phyloP scores from a whole-genome alignment of 2,797 vertebrate genomes.

The Acanthopagrus latus region DNA sequence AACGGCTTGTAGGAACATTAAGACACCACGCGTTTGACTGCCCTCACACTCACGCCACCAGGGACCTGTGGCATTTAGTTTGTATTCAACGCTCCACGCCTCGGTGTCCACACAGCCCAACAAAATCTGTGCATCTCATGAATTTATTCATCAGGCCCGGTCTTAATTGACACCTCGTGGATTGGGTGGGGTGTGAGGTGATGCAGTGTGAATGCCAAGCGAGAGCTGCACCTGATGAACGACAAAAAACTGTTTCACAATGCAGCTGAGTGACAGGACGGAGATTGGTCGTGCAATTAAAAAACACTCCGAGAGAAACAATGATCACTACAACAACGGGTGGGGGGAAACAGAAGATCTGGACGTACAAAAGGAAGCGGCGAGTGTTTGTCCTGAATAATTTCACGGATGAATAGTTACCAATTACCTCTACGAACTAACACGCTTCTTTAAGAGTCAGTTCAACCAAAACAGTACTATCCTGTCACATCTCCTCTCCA shows the following conservation, averaged over 20 bases:
- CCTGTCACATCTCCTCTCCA: background rate
- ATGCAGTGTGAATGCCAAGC: conserved; percentile 23
- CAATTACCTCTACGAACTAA: background rate
- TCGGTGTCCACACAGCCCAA: conserved; percentile 11
- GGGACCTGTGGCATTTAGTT: conserved; percentile 34
- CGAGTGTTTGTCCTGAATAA: background rate
- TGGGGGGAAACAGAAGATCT: background rate
- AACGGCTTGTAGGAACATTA: background rate
- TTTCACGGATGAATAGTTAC: background rate
- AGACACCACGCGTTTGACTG: background rate
- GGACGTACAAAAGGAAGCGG: background rate
- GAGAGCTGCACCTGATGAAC: conserved; percentile 4
- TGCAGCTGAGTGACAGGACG: background rate
- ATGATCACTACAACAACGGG: background rate
- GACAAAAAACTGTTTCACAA: background rate
- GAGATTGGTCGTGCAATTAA: background rate
- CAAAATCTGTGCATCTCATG: conserved; percentile 39
- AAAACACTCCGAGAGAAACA: background rate
- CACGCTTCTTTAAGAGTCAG: background rate
- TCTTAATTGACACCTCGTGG: conserved; percentile 54
- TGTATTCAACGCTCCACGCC: conserved; percentile 16
- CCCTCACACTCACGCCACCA: background rate
- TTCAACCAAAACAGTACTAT: background rate
- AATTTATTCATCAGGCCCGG: conserved; percentile 50
- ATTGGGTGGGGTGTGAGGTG: background rate